Evolutionary conservation across 2,888 invertebrate genomes (phyloP).

Genomic region (Heteromyza rotundicornis): DNA sequence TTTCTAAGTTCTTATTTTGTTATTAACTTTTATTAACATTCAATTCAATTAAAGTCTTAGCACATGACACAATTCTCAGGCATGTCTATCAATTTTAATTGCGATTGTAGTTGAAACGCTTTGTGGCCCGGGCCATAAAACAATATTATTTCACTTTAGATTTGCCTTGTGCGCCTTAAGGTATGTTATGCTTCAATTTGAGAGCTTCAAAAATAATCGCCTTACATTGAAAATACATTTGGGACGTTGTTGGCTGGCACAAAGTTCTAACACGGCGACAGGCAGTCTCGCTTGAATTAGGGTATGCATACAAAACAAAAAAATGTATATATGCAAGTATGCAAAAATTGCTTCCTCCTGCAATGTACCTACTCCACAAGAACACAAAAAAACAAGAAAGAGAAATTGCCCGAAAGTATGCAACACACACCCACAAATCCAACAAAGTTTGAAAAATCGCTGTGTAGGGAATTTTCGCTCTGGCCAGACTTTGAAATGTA

Average conservation of each 20-base stretch:
- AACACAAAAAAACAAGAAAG: neutral
- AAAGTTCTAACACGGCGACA: neutral
- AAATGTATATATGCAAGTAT: too few relatives aligned
- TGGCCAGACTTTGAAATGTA: neutral
- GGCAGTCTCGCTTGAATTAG: neutral
- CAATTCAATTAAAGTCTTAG: too few relatives aligned
- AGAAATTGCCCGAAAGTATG: neutral
- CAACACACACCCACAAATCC: neutral
- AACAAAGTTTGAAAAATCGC: slow-evolving; percentile 2
- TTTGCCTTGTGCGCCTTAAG: too few relatives aligned
- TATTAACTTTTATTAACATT: too few relatives aligned
- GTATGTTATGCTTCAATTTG: neutral
- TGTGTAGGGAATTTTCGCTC: neutral
- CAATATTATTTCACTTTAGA: too few relatives aligned
- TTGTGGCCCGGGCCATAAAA: too few relatives aligned
- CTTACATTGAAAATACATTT: neutral
- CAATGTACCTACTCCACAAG: too few relatives aligned
- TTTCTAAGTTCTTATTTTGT: too few relatives aligned
- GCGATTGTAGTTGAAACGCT: too few relatives aligned
- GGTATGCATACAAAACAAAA: neutral
- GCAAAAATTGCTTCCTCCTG: neutral
- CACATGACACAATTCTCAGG: too few relatives aligned
- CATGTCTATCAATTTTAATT: too few relatives aligned
- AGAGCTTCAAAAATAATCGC: neutral
- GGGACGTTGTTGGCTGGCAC: neutral